These are phyloP conservation scores for Cecidostiba fungosa DNA, from an alignment of 2,888 invertebrate genomes.

Conservation along the genomic window DNA sequence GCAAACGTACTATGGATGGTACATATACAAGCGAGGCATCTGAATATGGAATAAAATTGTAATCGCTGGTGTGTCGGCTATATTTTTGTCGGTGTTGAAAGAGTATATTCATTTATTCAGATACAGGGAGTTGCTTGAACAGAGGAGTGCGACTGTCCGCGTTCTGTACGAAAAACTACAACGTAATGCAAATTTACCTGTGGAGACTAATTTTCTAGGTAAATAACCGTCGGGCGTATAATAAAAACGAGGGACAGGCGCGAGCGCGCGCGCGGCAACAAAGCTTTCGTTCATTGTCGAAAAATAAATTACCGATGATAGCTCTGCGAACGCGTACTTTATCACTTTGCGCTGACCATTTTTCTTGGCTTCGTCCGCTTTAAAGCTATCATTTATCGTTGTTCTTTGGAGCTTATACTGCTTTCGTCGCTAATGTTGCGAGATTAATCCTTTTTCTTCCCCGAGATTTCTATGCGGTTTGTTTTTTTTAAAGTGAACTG, in stretches of 20 bases:
- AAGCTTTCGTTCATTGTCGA: background rate
- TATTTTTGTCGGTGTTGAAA: background rate
- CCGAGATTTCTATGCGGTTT: background rate
- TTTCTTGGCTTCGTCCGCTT: slow-evolving; percentile 10
- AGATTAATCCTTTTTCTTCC: background rate
- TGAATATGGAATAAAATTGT: slow-evolving; percentile 38
- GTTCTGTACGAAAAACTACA: background rate
- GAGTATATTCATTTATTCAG: slow-evolving; percentile 40
- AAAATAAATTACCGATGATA: slow-evolving; percentile 19
- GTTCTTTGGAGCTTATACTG: background rate
- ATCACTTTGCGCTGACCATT: slow-evolving; percentile 26
- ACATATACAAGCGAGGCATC: background rate
- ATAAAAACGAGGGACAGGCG: background rate
- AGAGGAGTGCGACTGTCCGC: background rate
- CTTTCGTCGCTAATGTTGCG: background rate
- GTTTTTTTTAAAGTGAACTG: too few species aligned
- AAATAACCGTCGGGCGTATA: background rate
- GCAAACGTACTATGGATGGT: background rate
- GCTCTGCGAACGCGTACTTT: slow-evolving; percentile 22
- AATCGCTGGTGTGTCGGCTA: slow-evolving; percentile 6
- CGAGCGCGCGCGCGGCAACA: background rate
- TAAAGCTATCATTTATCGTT: slow-evolving; percentile 25
- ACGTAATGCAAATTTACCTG: background rate
- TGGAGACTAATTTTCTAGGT: background rate
- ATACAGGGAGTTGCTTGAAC: background rate